These are phyloP conservation scores for Cataglyphis rosenhaueri DNA, from an alignment of 2,888 invertebrate species.

Conservation along the genomic window DNA sequence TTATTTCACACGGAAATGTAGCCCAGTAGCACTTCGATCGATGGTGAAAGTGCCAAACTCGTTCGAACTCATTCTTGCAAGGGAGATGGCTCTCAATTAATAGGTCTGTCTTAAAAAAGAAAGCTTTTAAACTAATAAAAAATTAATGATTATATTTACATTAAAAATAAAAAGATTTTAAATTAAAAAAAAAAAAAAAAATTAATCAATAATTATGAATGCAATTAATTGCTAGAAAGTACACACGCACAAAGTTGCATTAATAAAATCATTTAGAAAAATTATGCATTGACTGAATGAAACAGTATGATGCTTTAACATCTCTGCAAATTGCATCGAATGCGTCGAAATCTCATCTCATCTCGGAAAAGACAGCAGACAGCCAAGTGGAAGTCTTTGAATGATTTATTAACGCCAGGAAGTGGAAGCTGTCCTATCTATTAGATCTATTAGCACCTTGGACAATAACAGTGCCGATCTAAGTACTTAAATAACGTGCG, in stretches of 20 bases:
- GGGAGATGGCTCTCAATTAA: neutral
- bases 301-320: neutral
- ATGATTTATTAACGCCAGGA: conserved; percentile 77
- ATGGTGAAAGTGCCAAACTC: conserved; percentile 62
- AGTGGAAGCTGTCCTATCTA: conserved; percentile 74
- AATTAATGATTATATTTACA: neutral
- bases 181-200: neutral
- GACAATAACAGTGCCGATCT: conserved; percentile 76
- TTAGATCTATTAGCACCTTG: conserved; percentile 77
- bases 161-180: neutral
- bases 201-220: neutral
- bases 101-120: neutral
- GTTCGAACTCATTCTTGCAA: conserved; percentile 1
- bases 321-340: conserved; percentile 2
- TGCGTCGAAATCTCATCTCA: neutral
- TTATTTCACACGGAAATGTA: conserved; percentile 67
- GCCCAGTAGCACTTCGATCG: conserved; percentile 35
- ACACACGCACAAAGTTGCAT: neutral
- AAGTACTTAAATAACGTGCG: conserved; percentile 77
- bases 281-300: neutral
- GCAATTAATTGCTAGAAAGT: conserved; percentile 15
- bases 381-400: conserved; percentile 63
- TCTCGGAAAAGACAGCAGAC: conserved; percentile 34
- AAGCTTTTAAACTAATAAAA: neutral
- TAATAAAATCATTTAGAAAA: conserved; percentile 3